Evolutionary conservation across 92 coral and sea anemone species (phyloP), one percentile per base, ranked within the genome.

Genomic region (Siderastrea radians): DNA sequence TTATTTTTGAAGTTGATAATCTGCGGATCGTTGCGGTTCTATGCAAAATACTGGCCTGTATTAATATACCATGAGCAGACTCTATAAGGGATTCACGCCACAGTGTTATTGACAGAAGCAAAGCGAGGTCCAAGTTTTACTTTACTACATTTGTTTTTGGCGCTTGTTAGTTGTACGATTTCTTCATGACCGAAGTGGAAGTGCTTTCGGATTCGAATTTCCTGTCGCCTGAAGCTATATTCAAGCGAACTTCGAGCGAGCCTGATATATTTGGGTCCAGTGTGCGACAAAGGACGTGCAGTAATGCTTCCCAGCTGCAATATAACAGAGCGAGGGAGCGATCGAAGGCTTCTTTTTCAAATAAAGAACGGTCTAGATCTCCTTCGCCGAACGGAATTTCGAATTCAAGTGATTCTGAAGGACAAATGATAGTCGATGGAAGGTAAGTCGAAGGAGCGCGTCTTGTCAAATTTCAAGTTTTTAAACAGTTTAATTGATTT

Each of bases 241-340:
- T 90, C 45, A 87, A 91, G 44, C 88, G 95, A 44, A 81, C 93
- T 43, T 94, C 93, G 4, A 95, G 98, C 59, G 98, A 95, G 55
- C 93, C 98, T 13, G 98, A 95, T 79, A 49, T 93, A 26, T 90
- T 76, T 45, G 84, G 83, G 2, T 80, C 91, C 7, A 86, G 88
- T 45, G 44, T 85, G 9, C 81, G 96, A 63, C 96, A 80, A 48
- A 61, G 96, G 57, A 90, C 93, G 6, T 93, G 96, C 68, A 93
- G 96, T 58, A 93, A 93, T 80, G 7, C 87, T 54, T 93, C 96
- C 0, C 87, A 86, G 46, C 72, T 84, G 53, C 84, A 69, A 49
- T 81, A 69, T 46, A 90, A 87, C 50, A 65, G 87, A 66, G 53
- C 78, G 16, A 58, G 79, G 10, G 90, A 67, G 59, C 68, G 66